phyloP scores from a whole-genome alignment of 2,888 invertebrate genomes.

The Epinotia demarniana region DNA sequence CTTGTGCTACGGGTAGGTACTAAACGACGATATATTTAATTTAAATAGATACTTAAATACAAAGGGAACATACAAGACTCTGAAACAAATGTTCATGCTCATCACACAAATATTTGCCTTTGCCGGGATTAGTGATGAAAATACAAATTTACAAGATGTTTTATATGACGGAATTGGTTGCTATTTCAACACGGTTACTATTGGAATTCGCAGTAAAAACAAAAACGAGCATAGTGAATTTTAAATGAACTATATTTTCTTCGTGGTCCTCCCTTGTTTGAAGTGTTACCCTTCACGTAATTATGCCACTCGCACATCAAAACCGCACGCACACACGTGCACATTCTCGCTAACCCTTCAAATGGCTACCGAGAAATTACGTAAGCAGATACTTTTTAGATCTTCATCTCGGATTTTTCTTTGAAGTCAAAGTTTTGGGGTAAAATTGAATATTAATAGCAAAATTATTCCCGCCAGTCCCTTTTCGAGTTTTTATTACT shows the following conservation, averaged over 20 bases:
- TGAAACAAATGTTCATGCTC: too few relatives aligned
- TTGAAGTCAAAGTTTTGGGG: slow-evolving; percentile 78
- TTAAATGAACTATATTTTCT: not conserved
- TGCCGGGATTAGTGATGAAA: not conserved
- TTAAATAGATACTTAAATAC: too few relatives aligned
- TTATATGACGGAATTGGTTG: too few relatives aligned
- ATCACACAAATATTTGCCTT: too few relatives aligned
- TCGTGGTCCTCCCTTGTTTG: not conserved
- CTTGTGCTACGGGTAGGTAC: too few relatives aligned
- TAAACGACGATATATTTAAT: too few relatives aligned
- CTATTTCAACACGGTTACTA: too few relatives aligned
- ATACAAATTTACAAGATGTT: too few relatives aligned
- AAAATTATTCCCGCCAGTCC: slow-evolving; percentile 75
- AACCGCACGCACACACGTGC: slow-evolving; percentile 37
- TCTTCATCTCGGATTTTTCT: slow-evolving; percentile 80
- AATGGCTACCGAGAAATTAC: slow-evolving; percentile 72
- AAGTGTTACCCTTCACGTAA: slow-evolving; percentile 37
- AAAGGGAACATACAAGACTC: too few relatives aligned
- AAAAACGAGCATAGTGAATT: not conserved
- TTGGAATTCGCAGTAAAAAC: not conserved
- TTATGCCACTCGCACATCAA: slow-evolving; percentile 38
- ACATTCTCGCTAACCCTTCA: slow-evolving; percentile 59
- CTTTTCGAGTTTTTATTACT: slow-evolving; percentile 78
- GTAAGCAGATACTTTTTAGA: slow-evolving; percentile 75
- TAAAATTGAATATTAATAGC: slow-evolving; percentile 85